Evolutionary conservation across 2,888 invertebrate species (phyloP), one percentile per base, ranked within the genome.

Genomic region (Carterocephalus palaemon): DNA sequence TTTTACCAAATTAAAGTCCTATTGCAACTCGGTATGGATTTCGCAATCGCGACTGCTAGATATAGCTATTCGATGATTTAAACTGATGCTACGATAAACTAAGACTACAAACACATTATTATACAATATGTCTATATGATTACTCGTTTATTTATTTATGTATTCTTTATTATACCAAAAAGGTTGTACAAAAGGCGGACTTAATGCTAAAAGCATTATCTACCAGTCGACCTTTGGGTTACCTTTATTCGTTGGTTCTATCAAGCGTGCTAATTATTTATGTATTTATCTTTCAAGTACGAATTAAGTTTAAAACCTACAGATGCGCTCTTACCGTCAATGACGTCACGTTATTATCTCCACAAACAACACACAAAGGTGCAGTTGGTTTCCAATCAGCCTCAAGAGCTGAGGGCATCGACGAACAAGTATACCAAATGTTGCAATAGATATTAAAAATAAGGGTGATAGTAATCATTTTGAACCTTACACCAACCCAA

Each of bases 331-430:
- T 76, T 68, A 52, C 71, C 67, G 60, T 55, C 53, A 60, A 70
- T 70, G 71, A 67, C 70, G 74, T 72, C 70, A 76, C 65, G 52
- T 54, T 81, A 68, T 82, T 82, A 75, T 83, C 74, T 67, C 59
- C 64, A 72, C 65, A 76, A 79, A 76, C 75, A 78, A 76, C 71
- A 68, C 49, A 81, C 76, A 78, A 77, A 69, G 75, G 67, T 67
- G 62, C 57, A 64, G 79, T 70, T 72, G 72, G 74, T 79, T 81
- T 82, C 74, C 84, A 83, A 84, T 85, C 82, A 81, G 72, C 62
- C 61, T 81, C 71, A 71, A 84, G 84, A 66, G 60, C 56, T 57
- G 43, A 56, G 56, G 52, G 51, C 51, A 51, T 53, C 52, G 56
- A 67, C 20, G 37, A 36, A 45, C 43, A 45, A 45, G 62, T 62